These are phyloP conservation scores for Sigmodon hispidus DNA, from an alignment of 2,113 vertebrate genomes.

Conservation along the genomic window DNA sequence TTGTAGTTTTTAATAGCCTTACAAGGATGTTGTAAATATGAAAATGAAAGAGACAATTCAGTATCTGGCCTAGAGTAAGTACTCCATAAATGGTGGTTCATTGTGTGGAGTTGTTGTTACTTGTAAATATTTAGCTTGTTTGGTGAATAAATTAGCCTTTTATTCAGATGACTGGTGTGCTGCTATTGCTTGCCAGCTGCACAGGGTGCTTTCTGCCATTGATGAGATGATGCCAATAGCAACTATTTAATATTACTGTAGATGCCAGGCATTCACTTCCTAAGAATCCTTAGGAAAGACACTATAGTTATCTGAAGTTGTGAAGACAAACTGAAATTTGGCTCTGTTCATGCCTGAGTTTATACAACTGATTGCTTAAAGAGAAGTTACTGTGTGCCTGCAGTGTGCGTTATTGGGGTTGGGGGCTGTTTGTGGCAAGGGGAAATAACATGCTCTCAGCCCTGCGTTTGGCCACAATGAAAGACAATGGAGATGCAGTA, in stretches of 20 bases:
- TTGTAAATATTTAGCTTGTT: slow-evolving; percentile 41
- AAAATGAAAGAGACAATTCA: background rate
- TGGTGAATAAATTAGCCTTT: background rate
- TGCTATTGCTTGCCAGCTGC: background rate
- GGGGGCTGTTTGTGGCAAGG: background rate
- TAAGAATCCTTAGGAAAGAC: background rate
- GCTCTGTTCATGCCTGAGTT: background rate
- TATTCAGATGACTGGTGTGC: background rate
- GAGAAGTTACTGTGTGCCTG: slow-evolving; percentile 26
- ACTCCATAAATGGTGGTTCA: background rate
- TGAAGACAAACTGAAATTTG: background rate
- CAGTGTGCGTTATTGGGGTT: background rate
- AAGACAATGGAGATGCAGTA: background rate
- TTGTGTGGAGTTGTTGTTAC: background rate
- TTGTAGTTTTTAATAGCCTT: background rate
- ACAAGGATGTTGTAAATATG: background rate
- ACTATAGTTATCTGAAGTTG: background rate
- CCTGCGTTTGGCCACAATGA: background rate
- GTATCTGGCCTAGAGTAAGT: background rate
- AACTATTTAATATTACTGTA: background rate
- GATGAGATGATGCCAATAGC: background rate
- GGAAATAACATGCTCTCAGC: background rate
- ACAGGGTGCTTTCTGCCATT: background rate
- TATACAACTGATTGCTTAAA: background rate
- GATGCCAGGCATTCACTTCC: background rate